Base-by-base conservation (phyloP, 2,888 invertebrate genomes). In the Eubasilissa splendida region DNA sequence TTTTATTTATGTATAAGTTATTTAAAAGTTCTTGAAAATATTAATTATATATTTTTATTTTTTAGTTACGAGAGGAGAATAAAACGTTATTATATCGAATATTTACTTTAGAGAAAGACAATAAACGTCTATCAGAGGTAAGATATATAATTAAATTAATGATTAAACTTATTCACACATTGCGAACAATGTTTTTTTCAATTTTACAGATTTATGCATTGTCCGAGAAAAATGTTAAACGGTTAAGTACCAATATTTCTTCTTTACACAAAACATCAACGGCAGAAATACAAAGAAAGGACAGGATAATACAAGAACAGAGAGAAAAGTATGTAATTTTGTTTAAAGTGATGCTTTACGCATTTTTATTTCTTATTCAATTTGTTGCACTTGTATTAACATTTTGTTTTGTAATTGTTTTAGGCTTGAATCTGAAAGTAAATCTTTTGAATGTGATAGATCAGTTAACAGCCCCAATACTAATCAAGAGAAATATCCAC, bases 191-290 rank as follows among this genome's bases (percentile, higher is more conserved):
- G 7, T n/a, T 58, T 4, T 58, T 42, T 70, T 10, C 11, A 56
- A 56, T 58, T 65, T 79, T 70, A n/a, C 42, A 79, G 79, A 74
- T 73, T 42, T 73, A 60, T 65, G 12, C 73, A 14, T 31, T 14
- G 53, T 22, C 74, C 4, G 63, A 79, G 14, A 65, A 73, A 52
- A 42, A 79, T 42, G 12, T 22, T 2, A 79, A 79, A 31, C 60
- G 52, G 42, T 60, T 79, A 54, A 60, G 50, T n/a, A 63, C 31
- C 33, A 79, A 79, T 65, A 79, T 79, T 52, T 79, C 79, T 33
- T 79, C 79, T n/a, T 71, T 79, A 31, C 56, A 60, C 10, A 79
- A 79, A 65, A 79, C 79, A 11, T 79, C 73, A 31, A 73, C 22
- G 9, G 52, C 54, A 4, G 79, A 79, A 53, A 63, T 79, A 14